Conservation (phyloP, 2,797 vertebrate genomes). For the Sarcophilus harrisii region DNA sequence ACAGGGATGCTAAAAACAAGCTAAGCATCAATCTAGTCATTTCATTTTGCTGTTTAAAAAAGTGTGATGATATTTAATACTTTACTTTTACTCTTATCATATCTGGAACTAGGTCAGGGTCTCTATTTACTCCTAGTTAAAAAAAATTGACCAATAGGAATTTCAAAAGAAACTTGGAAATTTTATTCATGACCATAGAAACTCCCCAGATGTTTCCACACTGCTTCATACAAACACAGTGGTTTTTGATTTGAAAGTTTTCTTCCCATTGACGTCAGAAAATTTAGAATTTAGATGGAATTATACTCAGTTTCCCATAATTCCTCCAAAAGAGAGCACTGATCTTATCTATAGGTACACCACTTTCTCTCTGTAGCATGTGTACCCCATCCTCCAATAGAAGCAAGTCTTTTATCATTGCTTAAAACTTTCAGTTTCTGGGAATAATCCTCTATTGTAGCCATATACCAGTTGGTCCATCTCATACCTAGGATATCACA, state of each 20-base stretch:
- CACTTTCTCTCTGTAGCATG: neutral
- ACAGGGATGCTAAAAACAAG: neutral
- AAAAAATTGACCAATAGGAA: neutral
- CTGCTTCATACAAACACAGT: neutral
- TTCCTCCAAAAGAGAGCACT: neutral
- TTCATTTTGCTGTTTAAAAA: neutral
- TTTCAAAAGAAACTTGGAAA: neutral
- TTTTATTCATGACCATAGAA: neutral
- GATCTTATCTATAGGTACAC: rapidly evolving
- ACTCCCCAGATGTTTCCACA: neutral
- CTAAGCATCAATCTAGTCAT: neutral
- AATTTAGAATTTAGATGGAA: neutral
- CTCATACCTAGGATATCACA: neutral
- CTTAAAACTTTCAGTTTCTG: neutral
- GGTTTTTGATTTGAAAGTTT: neutral
- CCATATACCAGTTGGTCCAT: neutral
- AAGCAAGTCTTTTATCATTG: neutral
- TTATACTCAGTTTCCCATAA: neutral
- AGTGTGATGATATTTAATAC: neutral
- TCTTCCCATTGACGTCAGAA: neutral
- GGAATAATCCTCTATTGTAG: neutral
- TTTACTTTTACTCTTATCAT: neutral
- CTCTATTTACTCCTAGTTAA: neutral
- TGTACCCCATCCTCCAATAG: neutral
- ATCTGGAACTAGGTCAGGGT: neutral